Conservation (phyloP, 2,797 vertebrate genomes). For the Poliocrania exsul region DNA sequence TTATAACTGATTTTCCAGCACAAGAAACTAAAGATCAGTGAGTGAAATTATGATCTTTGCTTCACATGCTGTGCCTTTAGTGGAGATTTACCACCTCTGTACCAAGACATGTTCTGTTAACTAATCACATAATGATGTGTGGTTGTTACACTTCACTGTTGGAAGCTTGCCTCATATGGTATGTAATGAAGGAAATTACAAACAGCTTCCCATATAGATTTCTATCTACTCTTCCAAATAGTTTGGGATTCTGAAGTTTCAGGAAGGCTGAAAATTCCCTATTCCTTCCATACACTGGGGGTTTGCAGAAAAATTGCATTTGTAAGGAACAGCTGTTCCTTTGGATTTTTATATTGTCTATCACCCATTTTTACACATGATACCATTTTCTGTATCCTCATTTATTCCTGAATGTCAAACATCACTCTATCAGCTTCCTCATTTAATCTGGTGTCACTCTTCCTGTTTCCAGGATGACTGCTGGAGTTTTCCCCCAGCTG, state of each 20-base stretch:
- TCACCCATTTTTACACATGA: rapidly evolving
- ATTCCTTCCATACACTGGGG: neutral
- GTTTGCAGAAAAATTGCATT: neutral
- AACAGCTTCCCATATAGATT: neutral
- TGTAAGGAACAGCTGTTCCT: neutral
- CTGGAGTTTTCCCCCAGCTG: neutral
- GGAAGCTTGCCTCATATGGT: neutral
- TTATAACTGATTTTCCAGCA: rapidly evolving
- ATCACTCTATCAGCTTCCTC: neutral
- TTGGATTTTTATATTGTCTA: neutral
- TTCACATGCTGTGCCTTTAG: neutral
- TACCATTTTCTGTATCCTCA: neutral
- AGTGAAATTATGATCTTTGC: neutral
- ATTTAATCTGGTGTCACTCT: neutral
- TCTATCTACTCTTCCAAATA: neutral
- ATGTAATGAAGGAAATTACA: neutral
- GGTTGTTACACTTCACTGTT: neutral
- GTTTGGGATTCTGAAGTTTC: neutral
- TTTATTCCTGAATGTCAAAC: neutral
- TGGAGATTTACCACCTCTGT: neutral
- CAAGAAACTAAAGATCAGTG: neutral
- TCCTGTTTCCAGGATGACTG: slow-evolving; percentile 1
- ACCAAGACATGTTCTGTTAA: neutral
- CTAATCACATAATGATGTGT: neutral
- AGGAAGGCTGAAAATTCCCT: neutral